These are phyloP conservation scores for Otolemur garnettii DNA, from an alignment of 2,113 vertebrate species.

Conservation along the genomic window DNA sequence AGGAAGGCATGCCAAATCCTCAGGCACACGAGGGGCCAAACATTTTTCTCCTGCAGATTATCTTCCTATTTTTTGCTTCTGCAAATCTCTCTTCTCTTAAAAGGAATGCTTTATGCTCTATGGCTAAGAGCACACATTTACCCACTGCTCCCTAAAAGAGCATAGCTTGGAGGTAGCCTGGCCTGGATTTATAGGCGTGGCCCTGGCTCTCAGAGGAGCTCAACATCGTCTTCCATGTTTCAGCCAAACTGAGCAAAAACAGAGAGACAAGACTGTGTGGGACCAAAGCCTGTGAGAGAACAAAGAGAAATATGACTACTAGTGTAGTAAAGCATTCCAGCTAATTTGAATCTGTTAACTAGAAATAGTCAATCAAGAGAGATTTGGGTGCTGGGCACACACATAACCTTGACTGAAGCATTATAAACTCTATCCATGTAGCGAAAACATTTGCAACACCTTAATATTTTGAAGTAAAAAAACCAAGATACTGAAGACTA, in stretches of 20 bases:
- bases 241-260: neutral
- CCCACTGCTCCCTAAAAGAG: neutral
- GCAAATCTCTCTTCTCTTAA: neutral
- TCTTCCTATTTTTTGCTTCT: neutral
- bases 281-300: neutral
- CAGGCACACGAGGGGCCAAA: neutral
- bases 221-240: neutral
- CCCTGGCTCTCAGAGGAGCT: neutral
- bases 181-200: neutral
- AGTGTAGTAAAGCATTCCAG: neutral
- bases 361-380: constrained; percentile 8
- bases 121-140: neutral
- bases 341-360: constrained; percentile 30
- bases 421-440: no score
- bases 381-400: no score
- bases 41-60: neutral
- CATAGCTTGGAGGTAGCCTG: neutral
- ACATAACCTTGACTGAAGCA: no score
- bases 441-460: no score
- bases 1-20: neutral
- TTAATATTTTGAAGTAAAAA: no score
- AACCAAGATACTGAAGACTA: no score
- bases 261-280: neutral
- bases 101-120: neutral
- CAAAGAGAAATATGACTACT: constrained; percentile 28